These are phyloP conservation scores for Thymelicus sylvestris DNA, from an alignment of 2,888 invertebrate genomes.

Conservation along the genomic window DNA sequence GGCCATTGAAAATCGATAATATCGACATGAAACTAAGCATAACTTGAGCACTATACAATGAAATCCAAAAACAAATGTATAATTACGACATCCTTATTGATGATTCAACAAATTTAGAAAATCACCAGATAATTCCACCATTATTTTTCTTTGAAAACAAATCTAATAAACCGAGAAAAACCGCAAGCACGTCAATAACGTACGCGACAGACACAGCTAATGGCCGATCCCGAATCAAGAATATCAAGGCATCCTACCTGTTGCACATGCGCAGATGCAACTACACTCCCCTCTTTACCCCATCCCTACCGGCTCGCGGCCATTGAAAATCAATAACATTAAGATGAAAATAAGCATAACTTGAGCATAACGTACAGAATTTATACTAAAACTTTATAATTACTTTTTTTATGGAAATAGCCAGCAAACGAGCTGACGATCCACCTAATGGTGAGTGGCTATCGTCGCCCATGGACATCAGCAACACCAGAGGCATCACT, in stretches of 20 bases:
- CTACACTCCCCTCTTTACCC: not conserved
- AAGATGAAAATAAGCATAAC: too few relatives aligned
- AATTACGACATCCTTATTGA: not conserved
- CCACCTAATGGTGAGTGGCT: too few relatives aligned
- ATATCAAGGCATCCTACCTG: not conserved
- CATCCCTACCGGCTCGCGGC: not conserved
- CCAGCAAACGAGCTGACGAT: too few relatives aligned
- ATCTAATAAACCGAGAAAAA: not conserved
- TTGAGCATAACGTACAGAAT: too few relatives aligned
- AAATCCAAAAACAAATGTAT: too few relatives aligned
- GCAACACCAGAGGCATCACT: too few relatives aligned
- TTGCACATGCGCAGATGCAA: not conserved
- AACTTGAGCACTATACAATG: not conserved
- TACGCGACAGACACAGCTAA: not conserved
- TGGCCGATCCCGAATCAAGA: not conserved
- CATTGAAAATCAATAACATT: too few relatives aligned
- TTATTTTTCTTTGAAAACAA: too few relatives aligned
- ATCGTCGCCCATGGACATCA: too few relatives aligned
- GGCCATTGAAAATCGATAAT: not conserved
- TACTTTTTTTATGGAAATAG: too few relatives aligned
- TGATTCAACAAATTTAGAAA: not conserved
- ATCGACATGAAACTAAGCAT: not conserved
- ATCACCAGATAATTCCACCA: too few relatives aligned
- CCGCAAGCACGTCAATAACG: not conserved
- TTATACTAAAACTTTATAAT: too few relatives aligned